Base-by-base conservation (phyloP, 2,888 invertebrate genomes). In the Microplitis deprimator region DNA sequence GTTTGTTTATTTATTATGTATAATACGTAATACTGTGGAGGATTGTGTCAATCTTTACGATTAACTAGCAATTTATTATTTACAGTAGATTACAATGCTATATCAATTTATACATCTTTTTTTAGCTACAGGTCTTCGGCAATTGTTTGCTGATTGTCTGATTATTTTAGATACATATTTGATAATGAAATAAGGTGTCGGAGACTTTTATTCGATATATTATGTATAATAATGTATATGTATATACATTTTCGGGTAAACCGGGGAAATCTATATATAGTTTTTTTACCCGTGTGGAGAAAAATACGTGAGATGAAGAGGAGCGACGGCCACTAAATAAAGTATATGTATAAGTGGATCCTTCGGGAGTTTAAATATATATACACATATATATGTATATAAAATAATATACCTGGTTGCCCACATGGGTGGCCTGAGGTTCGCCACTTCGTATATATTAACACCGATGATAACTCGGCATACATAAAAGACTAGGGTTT, bases 381-480 rank as follows among this genome's bases (percentile, higher is more conserved):
- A 69, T 67, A 65, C 64, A 71, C 64, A 71, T 77, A 13, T 50
- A 13, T 20, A 29, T 64, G 39, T 39, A 71, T 8, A 64, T 62
- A 40, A 59, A 61, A 41, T 40, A 39, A 41, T 79, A 75, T 87
- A 87, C 86, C 87, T 87, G 86, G 75, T 77, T 64, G 62, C 68
- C 78, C 79, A 84, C 85, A 84, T 87, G 87, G 87, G 87, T 87
- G 87, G 87, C 86, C 79, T 64, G 71, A 74, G 76, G 81, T 75
- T 80, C 75, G 80, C 79, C 82, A 82, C 80, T 81, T 83, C 81
- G 82, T 84, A 83, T 83, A 79, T 85, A 87, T 87, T 85, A 85
- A 85, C 85, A 84, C 83, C 82, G 81, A 84, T 84, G 84, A 85
- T 86, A 85, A 84, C 81, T 82, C 79, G 79, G 78, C 81, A 73